Evolutionary conservation across 1,140 invertebrate genomes (phyloP), one percentile per base, ranked within the genome.

Genomic region (Doryteuthis pealeii): DNA sequence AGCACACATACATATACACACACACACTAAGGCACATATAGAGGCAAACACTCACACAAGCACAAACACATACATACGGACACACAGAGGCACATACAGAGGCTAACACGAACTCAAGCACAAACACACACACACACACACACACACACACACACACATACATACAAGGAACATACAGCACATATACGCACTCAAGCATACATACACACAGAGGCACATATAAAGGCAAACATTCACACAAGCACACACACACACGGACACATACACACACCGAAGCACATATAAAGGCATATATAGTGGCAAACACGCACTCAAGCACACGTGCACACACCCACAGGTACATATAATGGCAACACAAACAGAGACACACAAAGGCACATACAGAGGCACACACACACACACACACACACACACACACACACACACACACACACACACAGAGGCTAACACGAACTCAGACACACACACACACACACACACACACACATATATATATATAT

Each of bases 401-500:
- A n/a, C n/a, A n/a, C n/a, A n/a, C 45, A 49, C 45, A 49, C 45
- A 49, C 45, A 49, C 45, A 49, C 0, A 49, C 45, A 49, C 45
- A 49, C 0, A 49, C 45, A 8, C 45, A 10, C 18, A 8, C 18
- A 10, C 18, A 10, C n/a, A n/a, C n/a, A n/a, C n/a, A n/a, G n/a
- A n/a, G n/a, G n/a, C n/a, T n/a, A n/a, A n/a, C n/a, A n/a, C 45
- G 45, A 10, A 10, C 45, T 10, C 8, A 8, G 18, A 49, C 45
- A 49, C 45, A 49, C 45, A 49, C 45, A 49, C 45, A 1, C 45
- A 49, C 45, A 49, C 1, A 49, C 40, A 72, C 40, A 72, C 3
- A 72, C 40, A 72, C 40, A 10, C 40, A 72, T 32, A 72, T 32
- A 72, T 32, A 72, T 32, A 72, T 32, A 1, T n/a, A n/a, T n/a